Percentiles rank a stretch among this genome's conserved stretches.
phyloP scores from a whole-genome alignment of 30 jellyfish, hydroid and myxozoan genomes.

The Catostylus mosaicus region DNA sequence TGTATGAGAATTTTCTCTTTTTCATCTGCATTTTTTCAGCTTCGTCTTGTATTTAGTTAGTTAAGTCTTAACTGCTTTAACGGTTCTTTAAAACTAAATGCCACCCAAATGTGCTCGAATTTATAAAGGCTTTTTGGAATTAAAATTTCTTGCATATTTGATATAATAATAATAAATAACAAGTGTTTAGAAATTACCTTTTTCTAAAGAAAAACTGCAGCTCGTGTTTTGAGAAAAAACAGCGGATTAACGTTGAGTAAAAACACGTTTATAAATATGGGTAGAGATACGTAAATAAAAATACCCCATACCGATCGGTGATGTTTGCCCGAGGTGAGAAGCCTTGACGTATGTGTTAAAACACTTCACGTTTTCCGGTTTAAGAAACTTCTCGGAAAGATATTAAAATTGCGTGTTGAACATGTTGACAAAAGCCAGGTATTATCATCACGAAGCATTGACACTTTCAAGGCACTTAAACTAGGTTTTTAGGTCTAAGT shows the following conservation, averaged over 20 bases:
- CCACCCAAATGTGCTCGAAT: background rate
- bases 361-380: conserved; percentile 17
- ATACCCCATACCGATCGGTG: conserved; percentile 11
- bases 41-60: background rate
- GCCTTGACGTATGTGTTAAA: background rate
- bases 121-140: background rate
- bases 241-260: background rate
- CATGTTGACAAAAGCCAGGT: too few species aligned
- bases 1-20: background rate
- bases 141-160: background rate
- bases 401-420: too few species aligned
- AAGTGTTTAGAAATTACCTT: background rate
- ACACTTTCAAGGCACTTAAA: too few species aligned
- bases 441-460: too few species aligned
- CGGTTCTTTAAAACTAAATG: background rate
- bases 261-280: background rate
- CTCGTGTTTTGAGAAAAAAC: conserved; percentile 1
- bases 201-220: background rate
- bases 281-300: background rate
- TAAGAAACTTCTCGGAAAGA: background rate
- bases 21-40: background rate
- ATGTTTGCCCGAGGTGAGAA: background rate
- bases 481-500: too few species aligned
- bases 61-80: background rate
- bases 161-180: background rate